Base-by-base conservation (phyloP, 2,113 vertebrate genomes). In the Lasiurus borealis region DNA sequence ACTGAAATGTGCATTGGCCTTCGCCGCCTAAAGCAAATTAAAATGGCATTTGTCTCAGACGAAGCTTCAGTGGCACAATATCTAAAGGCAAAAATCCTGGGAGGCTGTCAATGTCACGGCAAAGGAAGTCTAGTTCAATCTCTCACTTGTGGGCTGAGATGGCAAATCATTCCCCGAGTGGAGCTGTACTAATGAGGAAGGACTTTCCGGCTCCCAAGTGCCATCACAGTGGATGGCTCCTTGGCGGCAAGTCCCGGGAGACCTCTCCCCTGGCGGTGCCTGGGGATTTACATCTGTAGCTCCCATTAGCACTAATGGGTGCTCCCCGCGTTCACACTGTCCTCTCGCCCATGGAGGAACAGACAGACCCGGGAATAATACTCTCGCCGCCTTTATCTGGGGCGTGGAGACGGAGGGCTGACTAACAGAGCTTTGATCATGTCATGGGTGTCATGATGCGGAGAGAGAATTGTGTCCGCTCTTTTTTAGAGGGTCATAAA, bases 1-100 rank as follows among this genome's bases (percentile, higher is more conserved):
- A 95, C 96, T 97, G 95, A 98, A 98, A 98, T 96, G 90, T 40
- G 44, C 85, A 91, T 98, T 98, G 97, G 98, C 95, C 98, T 97
- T 98, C 91, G 92, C 93, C 25, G 97, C 98, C 98, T 97, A 93
- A 94, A 98, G 98, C 97, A 97, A 97, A 97, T 98, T 97, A 98
- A 98, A 98, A 96, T 96, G 96, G 97, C 98, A 97, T 98, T 98
- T 98, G 95, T 98, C 97, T 98, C 97, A 93, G 95, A 97, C 95
- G 86, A 84, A 0, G 4, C 91, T 97, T 97, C 69, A 40, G 91
- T 86, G 77, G 75, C 40, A 36, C 85, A 8, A 15, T 94, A 93
- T 95, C 96, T 98, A 83, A 94, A 97, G 97, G 97, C 64, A 96
- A 95, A 84, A 96, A 59, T 59, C 46, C 87, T 21, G 46, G 92